Evolutionary conservation across 2,888 invertebrate genomes (phyloP), one percentile per base, ranked within the genome.

Genomic region (Lepetodrilus schrolli): DNA sequence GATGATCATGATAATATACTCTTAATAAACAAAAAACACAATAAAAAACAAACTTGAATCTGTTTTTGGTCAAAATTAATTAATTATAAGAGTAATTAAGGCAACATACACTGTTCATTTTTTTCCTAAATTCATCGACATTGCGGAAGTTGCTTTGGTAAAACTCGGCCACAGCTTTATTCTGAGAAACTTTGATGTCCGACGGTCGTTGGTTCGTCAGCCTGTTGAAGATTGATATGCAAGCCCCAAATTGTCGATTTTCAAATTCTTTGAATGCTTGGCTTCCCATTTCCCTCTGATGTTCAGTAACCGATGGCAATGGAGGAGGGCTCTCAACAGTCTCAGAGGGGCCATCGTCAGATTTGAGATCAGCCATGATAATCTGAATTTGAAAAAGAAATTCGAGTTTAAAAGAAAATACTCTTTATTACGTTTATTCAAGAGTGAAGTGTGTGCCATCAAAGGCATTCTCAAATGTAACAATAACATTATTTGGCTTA

Each of bases 141-240:
- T 95, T 94, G 82, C 93, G 94, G 85, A 94, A 84, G 4, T 86
- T 86, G 48, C 89, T 90, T 37, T 86, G 93, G 89, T 94, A 95
- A 90, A 95, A 96, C 86, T 96, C 95, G 0, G 94, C 94, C 0
- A 97, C 94, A 30, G 95, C 94, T 91, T 94, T 95, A 88, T 98
- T 97, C 86, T 96, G 96, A 51, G 93, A 92, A 1, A 96, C 93
- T 87, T 95, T 94, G 77, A 94, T 93, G 90, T 95, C 95, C n/a
- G 69, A 73, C 1, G 76, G 73, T 50, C 87, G 70, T 65, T 79
- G 80, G 5, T 79, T 80, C 86, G 94, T 94, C 77, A 96, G 89
- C 87, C 94, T 94, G 77, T 92, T 93, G 80, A 96, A 91, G 3
- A 93, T 85, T 80, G 92, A 92, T 10, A 94, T 88, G 71, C 94